Conservation (phyloP, 2,113 vertebrate species). For the Pseudolaguvia tuberculata region DNA sequence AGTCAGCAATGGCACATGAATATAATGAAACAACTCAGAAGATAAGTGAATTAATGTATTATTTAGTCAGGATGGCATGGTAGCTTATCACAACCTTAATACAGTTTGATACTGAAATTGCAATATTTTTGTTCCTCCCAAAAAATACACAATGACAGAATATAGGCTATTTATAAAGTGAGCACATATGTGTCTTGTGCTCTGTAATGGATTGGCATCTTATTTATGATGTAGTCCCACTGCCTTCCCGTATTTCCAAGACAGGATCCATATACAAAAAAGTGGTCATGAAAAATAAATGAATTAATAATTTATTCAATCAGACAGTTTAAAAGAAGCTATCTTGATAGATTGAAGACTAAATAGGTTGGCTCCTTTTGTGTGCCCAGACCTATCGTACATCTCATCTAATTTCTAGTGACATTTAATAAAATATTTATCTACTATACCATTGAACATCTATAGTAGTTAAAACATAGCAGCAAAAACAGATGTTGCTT, state of each 20-base stretch:
- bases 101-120: background rate
- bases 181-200: background rate
- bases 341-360: too few relatives aligned
- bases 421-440: slow-evolving; percentile 7
- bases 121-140: background rate
- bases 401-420: background rate
- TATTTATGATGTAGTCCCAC: background rate
- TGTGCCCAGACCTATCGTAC: background rate
- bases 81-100: background rate
- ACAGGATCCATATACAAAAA: background rate
- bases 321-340: background rate
- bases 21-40: too few relatives aligned
- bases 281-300: background rate
- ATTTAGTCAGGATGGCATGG: background rate
- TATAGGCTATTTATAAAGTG: background rate
- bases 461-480: background rate
- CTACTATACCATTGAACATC: background rate
- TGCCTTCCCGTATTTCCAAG: background rate
- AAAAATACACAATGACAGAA: background rate
- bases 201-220: background rate
- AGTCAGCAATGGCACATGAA: too few relatives aligned
- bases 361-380: too few relatives aligned
- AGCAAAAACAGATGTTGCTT: background rate
- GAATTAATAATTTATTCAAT: background rate
- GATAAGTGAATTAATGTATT: slow-evolving; percentile 6